Percentiles rank a stretch among this genome's conserved stretches.
These are phyloP conservation scores for Uropetala carovei DNA, from an alignment of 2,888 invertebrate genomes.

Conservation along the genomic window DNA sequence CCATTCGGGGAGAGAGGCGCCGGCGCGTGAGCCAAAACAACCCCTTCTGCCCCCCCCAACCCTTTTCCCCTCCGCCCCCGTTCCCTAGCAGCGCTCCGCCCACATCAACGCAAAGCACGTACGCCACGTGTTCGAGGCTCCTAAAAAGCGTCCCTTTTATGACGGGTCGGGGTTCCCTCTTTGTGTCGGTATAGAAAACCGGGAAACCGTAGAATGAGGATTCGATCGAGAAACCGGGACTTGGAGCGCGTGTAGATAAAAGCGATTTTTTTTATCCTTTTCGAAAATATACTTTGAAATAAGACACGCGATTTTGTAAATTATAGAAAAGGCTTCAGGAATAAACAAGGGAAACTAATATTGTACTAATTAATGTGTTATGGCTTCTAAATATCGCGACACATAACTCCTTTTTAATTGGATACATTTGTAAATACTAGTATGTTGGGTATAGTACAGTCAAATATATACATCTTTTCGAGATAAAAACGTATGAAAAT, in stretches of 20 bases:
- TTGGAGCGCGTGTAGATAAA: background rate
- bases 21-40: background rate
- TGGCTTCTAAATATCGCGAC: too few relatives aligned
- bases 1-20: conserved; percentile 2
- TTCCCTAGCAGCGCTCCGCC: conserved; percentile 23
- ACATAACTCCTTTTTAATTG: too few relatives aligned
- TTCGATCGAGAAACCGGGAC: background rate
- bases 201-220: background rate
- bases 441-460: too few relatives aligned
- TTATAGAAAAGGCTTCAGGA: too few relatives aligned
- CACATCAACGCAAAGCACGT: conserved; percentile 55
- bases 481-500: too few relatives aligned
- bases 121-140: conserved; percentile 13
- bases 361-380: too few relatives aligned
- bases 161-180: conserved; percentile 33
- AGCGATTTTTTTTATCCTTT: background rate
- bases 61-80: background rate
- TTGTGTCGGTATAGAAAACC: background rate
- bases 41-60: background rate
- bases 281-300: too few relatives aligned
- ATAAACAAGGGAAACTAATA: too few relatives aligned
- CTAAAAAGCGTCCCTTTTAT: conserved; percentile 45
- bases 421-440: too few relatives aligned
- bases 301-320: too few relatives aligned
- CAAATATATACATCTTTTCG: too few relatives aligned